Percentiles rank a stretch among this genome's conserved stretches.
These are phyloP conservation scores for Parapsyche elsis DNA, from an alignment of 1,140 invertebrate species.

Conservation along the genomic window DNA sequence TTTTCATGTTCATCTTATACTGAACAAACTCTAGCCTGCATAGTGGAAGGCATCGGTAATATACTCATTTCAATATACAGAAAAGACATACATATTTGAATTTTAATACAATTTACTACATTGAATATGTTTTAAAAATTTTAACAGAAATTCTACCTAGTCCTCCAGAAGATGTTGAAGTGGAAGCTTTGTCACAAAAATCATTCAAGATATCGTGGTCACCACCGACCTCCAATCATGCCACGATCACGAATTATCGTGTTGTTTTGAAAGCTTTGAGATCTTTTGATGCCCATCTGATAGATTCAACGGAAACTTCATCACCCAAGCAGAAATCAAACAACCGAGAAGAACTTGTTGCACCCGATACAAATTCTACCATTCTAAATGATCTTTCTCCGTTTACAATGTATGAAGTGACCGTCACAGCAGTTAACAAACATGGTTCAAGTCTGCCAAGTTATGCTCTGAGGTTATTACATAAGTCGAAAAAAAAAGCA, in stretches of 20 bases:
- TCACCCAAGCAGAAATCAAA: constrained; percentile 14
- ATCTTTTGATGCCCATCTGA: constrained; percentile 72
- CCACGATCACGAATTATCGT: constrained; percentile 74
- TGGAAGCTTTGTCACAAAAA: constrained; percentile 76
- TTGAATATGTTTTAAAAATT: constrained; percentile 46
- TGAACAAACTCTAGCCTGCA: constrained; percentile 82
- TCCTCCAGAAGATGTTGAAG: constrained; percentile 76
- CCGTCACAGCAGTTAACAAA: constrained; percentile 77
- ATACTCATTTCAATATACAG: constrained; percentile 39
- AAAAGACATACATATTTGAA: neutral
- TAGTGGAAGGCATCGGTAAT: constrained; percentile 82
- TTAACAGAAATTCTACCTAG: constrained; percentile 78
- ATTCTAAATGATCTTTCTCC: constrained; percentile 72
- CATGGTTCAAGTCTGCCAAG: constrained; percentile 81
- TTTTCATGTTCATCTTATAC: constrained; percentile 86
- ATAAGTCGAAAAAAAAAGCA: neutral
- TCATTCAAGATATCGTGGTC: constrained; percentile 77
- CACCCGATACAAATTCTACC: constrained; percentile 68
- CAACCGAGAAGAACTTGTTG: constrained; percentile 64
- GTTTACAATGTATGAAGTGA: constrained; percentile 85
- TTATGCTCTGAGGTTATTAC: constrained; percentile 68
- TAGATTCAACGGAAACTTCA: constrained; percentile 64
- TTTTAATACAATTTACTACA: neutral
- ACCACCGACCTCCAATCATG: constrained; percentile 71
- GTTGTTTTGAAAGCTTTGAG: constrained; percentile 78